A percentile compares a stretch with the other conserved stretches of the same genome.
Conservation (phyloP, 2,113 vertebrate genomes). For the Ornithorhynchus anatinus region DNA sequence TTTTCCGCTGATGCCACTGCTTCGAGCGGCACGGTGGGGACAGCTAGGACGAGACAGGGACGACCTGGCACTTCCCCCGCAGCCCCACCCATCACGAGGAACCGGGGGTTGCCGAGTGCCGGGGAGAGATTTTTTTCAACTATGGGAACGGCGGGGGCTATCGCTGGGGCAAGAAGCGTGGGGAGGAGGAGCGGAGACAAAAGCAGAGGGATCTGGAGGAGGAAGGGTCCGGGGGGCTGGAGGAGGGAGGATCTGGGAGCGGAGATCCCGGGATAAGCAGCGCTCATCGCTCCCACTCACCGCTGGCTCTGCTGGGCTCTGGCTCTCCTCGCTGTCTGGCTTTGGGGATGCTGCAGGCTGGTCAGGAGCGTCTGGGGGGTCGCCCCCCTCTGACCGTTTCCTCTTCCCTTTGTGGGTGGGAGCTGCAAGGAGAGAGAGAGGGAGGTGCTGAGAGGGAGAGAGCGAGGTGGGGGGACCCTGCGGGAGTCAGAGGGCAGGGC, state of each 20-base stretch:
- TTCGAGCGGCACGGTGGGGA: not conserved
- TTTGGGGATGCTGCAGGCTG: not conserved
- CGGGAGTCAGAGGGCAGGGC: too few species aligned
- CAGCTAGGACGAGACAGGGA: not conserved
- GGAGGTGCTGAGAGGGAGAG: not conserved
- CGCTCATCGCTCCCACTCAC: constrained; percentile 34
- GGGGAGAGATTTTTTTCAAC: not conserved
- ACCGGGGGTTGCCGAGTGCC: not conserved
- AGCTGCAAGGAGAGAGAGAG: constrained; percentile 15
- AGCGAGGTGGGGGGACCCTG: too few species aligned
- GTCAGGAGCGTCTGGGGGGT: not conserved
- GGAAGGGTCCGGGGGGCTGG: not conserved
- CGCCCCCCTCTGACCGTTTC: constrained; percentile 30
- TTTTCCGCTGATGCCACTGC: not conserved
- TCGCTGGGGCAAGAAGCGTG: not conserved
- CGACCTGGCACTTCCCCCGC: not conserved
- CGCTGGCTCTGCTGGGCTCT: constrained; percentile 14
- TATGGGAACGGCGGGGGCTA: not conserved
- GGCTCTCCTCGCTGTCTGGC: not conserved
- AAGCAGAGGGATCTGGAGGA: not conserved
- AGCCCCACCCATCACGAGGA: too few species aligned
- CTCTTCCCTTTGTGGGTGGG: constrained; percentile 43
- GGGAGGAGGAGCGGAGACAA: too few species aligned
- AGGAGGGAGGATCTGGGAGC: not conserved
- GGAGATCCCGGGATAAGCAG: rapidly evolving